phyloP scores from a whole-genome alignment of 1,140 invertebrate species.

The Microplitis mediator region DNA sequence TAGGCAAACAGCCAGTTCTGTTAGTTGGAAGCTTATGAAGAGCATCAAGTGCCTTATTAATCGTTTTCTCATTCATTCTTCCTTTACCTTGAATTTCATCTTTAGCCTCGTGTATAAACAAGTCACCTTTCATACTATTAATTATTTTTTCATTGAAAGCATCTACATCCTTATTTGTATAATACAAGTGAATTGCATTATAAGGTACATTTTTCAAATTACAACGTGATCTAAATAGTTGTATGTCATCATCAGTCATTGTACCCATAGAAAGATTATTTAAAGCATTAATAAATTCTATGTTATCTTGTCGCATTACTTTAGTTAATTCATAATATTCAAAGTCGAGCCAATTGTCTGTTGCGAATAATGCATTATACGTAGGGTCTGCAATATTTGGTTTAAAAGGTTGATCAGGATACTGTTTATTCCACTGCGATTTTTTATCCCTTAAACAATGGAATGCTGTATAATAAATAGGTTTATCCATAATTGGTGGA shows the following conservation, averaged over 20 bases:
- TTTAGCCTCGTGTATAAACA: neutral
- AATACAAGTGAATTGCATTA: neutral
- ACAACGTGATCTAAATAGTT: conserved; percentile 6
- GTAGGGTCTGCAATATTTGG: neutral
- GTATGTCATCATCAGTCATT: conserved; percentile 6
- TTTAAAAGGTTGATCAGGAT: neutral
- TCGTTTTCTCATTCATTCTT: neutral
- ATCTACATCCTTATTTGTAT: neutral
- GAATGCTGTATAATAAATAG: too few species aligned
- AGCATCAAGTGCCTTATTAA: neutral
- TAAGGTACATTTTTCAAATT: neutral
- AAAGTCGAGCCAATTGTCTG: conserved; percentile 13
- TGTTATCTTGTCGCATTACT: conserved; percentile 38
- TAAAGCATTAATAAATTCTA: conserved; percentile 30
- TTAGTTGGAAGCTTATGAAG: neutral
- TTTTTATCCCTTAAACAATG: too few species aligned
- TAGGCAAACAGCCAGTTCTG: neutral
- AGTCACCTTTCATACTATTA: neutral
- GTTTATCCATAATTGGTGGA: too few species aligned
- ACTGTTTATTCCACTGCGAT: neutral
- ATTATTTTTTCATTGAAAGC: neutral
- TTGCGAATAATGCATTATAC: neutral
- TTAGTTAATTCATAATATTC: conserved; percentile 28
- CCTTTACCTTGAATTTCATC: neutral
- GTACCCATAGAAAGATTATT: conserved; percentile 32